Conservation (phyloP, 2,113 vertebrate genomes). For the Lipotes vexillifer region DNA sequence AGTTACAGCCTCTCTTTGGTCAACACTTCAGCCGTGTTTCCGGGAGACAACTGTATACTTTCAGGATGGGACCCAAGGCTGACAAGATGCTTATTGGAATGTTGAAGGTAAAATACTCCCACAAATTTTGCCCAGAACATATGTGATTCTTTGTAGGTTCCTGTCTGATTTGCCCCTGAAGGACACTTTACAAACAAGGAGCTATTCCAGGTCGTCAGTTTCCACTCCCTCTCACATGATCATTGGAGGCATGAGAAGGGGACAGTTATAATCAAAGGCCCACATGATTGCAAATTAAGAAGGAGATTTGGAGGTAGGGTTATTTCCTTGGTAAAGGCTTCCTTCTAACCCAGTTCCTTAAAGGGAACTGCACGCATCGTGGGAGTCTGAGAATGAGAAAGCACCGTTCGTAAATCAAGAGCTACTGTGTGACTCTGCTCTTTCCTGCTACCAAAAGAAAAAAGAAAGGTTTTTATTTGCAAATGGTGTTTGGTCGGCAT, state of each 20-base stretch:
- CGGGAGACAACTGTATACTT: not conserved
- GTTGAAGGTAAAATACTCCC: constrained; percentile 65
- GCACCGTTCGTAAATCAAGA: constrained; percentile 6
- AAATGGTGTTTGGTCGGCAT: constrained; percentile 42
- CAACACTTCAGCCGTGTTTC: not conserved
- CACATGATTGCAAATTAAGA: constrained; percentile 36
- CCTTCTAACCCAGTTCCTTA: constrained; percentile 37
- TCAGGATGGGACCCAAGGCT: constrained; percentile 69
- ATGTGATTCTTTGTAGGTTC: constrained; percentile 5
- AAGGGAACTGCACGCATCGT: constrained; percentile 24
- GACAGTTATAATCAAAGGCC: not conserved
- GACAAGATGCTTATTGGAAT: constrained; percentile 74
- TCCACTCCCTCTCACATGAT: not conserved
- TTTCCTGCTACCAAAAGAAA: constrained; percentile 26
- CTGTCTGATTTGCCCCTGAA: constrained; percentile 22
- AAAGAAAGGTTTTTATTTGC: not conserved
- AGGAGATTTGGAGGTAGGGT: constrained; percentile 1
- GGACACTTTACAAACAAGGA: constrained; percentile 38
- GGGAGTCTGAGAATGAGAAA: not conserved
- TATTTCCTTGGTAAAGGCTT: constrained; percentile 40
- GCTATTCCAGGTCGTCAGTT: not conserved
- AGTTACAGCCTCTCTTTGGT: not conserved
- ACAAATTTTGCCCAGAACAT: constrained; percentile 49
- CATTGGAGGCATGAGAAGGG: constrained; percentile 41
- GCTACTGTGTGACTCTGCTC: constrained; percentile 43